Conservation (phyloP, 2,113 vertebrate genomes). For the Eudyptes chrysolophus region DNA sequence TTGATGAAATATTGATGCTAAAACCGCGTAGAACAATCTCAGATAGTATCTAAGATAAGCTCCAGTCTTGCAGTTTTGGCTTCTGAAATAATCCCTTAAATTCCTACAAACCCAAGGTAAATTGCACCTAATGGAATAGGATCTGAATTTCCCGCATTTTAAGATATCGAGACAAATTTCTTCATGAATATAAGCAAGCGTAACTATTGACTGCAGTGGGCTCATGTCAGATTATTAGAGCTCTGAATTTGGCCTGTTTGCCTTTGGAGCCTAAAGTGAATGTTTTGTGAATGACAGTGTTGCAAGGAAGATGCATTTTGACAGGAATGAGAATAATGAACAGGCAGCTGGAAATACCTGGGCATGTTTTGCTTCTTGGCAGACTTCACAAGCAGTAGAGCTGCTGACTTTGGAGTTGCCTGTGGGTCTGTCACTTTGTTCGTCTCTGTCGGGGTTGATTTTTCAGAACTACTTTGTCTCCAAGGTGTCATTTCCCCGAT, state of each 20-base stretch:
- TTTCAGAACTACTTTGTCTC: constrained; percentile 42
- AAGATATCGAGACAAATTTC: neutral
- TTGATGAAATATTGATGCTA: neutral
- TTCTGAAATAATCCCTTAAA: neutral
- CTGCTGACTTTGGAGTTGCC: constrained; percentile 17
- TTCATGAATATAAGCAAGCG: neutral
- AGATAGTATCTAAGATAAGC: neutral
- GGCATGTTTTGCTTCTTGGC: constrained; percentile 21
- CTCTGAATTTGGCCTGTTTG: neutral
- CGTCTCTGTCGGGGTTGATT: constrained; percentile 6
- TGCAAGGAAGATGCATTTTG: constrained; percentile 38
- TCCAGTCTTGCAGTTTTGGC: neutral
- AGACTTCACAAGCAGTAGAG: neutral
- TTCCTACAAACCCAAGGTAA: neutral
- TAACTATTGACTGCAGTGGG: neutral
- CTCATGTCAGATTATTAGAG: neutral
- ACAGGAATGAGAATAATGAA: constrained; percentile 47
- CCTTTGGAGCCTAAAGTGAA: constrained; percentile 5
- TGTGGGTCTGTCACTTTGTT: constrained; percentile 41
- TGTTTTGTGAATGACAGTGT: neutral
- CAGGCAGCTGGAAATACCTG: constrained; percentile 63
- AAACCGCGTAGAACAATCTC: neutral
- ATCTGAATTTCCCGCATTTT: neutral
- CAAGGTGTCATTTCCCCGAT: neutral
- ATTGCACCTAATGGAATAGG: neutral